These are phyloP conservation scores for Hydrolagus colliei DNA, from an alignment of 2,797 vertebrate genomes.

Conservation along the genomic window DNA sequence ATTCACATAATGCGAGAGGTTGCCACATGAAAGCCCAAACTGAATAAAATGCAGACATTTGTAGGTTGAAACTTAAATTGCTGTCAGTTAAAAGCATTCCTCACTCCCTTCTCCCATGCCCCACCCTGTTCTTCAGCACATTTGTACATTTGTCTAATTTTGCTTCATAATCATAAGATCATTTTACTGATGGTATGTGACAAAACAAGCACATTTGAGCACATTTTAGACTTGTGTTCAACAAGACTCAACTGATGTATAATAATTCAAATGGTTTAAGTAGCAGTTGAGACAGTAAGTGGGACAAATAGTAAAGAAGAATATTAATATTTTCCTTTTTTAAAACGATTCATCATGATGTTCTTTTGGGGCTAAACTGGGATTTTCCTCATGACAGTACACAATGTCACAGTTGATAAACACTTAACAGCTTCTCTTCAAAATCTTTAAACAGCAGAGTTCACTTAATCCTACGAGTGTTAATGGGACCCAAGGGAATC, in stretches of 20 bases:
- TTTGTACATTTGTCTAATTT: neutral
- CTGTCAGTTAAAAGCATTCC: too few relatives aligned
- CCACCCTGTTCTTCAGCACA: too few relatives aligned
- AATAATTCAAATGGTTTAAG: neutral
- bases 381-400: neutral
- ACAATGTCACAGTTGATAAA: conserved; percentile 16
- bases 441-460: conserved; percentile 26
- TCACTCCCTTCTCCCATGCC: too few relatives aligned
- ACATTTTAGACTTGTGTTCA: neutral
- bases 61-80: too few relatives aligned
- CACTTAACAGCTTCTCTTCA: neutral
- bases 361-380: neutral
- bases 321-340: conserved; percentile 6
- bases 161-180: neutral
- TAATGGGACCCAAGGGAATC: conserved; percentile 28
- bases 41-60: too few relatives aligned
- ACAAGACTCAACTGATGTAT: neutral
- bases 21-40: too few relatives aligned
- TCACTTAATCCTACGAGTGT: conserved; percentile 15
- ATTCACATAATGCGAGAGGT: too few relatives aligned
- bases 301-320: neutral
- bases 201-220: neutral
- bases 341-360: conserved; percentile 23
- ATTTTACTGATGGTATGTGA: neutral
- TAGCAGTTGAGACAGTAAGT: neutral